Base-by-base conservation (phyloP, 2,797 vertebrate species). In the Euthynnus affinis region DNA sequence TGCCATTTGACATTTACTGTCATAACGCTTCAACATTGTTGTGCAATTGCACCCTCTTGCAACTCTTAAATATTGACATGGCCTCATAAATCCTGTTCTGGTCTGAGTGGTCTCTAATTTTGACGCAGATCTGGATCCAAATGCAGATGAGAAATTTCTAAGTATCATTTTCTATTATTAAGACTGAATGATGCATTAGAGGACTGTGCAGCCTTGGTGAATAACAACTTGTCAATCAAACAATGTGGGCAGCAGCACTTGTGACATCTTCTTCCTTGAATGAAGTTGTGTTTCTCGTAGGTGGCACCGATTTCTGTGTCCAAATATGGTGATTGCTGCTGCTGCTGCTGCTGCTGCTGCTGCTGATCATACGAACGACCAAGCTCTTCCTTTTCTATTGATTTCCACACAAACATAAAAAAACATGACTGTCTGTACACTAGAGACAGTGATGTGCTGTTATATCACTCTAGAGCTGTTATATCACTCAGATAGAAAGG, bases 181-280 rank as follows among this genome's bases (percentile, higher is more conserved):
- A 48, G 34, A 32, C 37, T 3, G 37, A 37, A 37, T 37, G 9
- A 10, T 37, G 9, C 13, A 60, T 13, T 22, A 25, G 20, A 20
- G 37, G 46, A 71, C 3, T 34, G 44, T 52, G 51, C 10, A 46
- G 62, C 40, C 57, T 60, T 63, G 22, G 66, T 9, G 34, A 37
- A 37, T 37, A 55, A 66, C 78, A 25, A 44, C 40, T 34, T 77
- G 74, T 81, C 82, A 82, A 55, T 88, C 64, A 85, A 68, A 85
- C n/a, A 14, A 59, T 59, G 81, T 82, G 62, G 71, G 76, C 76
- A 59, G 70, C 58, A 25, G n/a, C n/a, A n/a, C n/a, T 14, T 2
- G 15, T 75, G 67, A 72, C 71, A 60, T 66, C 32, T 51, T 46
- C 59, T 51, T 69, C 20, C 70, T 53, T 29, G 71, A 65, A 62